Conservation (phyloP, 2,888 invertebrate species). For the Apamea sordens region DNA sequence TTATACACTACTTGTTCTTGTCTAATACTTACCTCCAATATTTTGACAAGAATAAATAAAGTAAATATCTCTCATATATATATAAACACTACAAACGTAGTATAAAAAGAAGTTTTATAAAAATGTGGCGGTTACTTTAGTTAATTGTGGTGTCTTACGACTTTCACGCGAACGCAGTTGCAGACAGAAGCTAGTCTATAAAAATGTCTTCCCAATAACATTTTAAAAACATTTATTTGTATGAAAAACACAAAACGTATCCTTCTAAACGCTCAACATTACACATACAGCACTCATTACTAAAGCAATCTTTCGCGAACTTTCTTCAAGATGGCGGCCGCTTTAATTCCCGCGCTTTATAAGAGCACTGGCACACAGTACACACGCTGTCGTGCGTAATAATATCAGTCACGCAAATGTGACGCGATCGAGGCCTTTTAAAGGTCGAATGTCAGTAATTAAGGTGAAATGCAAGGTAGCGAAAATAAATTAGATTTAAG, state of each 20-base stretch:
- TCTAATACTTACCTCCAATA: background rate
- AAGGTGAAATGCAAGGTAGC: constrained; percentile 44
- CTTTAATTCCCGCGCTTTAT: constrained; percentile 77
- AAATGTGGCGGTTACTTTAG: too few species aligned
- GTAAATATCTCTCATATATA: background rate
- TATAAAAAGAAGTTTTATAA: too few species aligned
- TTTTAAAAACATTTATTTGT: background rate
- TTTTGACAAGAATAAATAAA: background rate
- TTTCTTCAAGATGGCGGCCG: constrained; percentile 78
- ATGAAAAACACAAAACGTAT: constrained; percentile 12
- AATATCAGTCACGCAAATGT: constrained; percentile 57
- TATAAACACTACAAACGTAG: too few species aligned
- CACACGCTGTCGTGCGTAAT: constrained; percentile 55
- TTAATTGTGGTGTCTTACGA: too few species aligned
- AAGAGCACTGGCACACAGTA: constrained; percentile 55
- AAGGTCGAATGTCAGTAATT: constrained; percentile 63
- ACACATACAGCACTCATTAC: constrained; percentile 77
- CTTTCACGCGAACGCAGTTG: too few species aligned
- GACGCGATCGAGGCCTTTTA: constrained; percentile 51
- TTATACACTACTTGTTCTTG: background rate
- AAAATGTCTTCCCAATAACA: background rate
- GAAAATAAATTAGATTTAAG: constrained; percentile 59
- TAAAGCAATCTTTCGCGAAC: constrained; percentile 75
- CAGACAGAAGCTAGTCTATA: too few species aligned
- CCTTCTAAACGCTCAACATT: constrained; percentile 54